Percentiles rank a stretch among this genome's conserved stretches.
These are phyloP conservation scores for Ceratosolen solmsi DNA, from an alignment of 1,140 invertebrate species.

Conservation along the genomic window DNA sequence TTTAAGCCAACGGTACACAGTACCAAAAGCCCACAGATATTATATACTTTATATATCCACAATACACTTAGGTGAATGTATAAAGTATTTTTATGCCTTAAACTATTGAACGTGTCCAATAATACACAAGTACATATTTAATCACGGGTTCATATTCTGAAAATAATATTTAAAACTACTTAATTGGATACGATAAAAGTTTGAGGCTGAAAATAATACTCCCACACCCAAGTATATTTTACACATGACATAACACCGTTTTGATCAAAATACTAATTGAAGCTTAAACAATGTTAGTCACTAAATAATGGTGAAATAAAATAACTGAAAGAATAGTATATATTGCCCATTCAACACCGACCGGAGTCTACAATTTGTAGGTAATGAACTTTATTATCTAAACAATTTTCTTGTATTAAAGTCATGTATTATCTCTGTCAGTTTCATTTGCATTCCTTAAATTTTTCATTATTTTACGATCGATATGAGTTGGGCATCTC, in stretches of 20 bases:
- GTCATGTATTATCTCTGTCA: too few relatives aligned
- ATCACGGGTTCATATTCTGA: constrained; percentile 18
- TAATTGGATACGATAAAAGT: constrained; percentile 53
- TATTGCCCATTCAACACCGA: constrained; percentile 58
- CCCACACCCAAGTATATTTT: constrained; percentile 74
- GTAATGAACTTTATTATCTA: constrained; percentile 7
- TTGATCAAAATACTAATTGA: constrained; percentile 74
- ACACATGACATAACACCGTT: constrained; percentile 75
- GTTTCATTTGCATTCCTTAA: constrained; percentile 22
- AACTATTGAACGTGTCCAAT: constrained; percentile 44
- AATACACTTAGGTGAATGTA: constrained; percentile 23
- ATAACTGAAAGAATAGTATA: constrained; percentile 68
- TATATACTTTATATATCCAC: constrained; percentile 57
- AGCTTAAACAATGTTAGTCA: constrained; percentile 76
- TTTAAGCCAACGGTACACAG: constrained; percentile 70
- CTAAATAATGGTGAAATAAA: constrained; percentile 74
- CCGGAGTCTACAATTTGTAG: constrained; percentile 51
- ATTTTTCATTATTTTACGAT: constrained; percentile 50
- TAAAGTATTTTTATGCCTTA: constrained; percentile 38
- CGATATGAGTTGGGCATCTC: constrained; percentile 61
- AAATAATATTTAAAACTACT: not conserved
- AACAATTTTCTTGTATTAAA: constrained; percentile 36
- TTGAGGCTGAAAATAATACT: constrained; percentile 66
- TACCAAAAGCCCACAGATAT: constrained; percentile 68
- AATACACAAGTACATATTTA: constrained; percentile 30